These are phyloP conservation scores for Coptodon bakossiorum DNA, from an alignment of 2,113 vertebrate genomes.

Conservation along the genomic window DNA sequence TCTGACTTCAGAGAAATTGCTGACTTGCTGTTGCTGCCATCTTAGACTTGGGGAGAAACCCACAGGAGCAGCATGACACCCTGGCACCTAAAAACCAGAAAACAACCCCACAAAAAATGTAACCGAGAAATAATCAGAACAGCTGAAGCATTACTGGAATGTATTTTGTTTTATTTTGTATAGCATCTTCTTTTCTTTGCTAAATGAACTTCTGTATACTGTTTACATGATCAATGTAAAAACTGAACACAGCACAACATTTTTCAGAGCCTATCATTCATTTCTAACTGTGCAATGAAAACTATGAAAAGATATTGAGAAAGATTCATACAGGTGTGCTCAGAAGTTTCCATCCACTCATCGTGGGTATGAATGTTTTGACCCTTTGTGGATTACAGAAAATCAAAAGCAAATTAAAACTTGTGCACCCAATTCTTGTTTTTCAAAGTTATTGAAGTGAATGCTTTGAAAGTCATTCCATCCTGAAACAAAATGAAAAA, in stretches of 20 bases:
- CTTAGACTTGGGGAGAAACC: slow-evolving; percentile 86
- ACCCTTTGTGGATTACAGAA: rapidly evolving
- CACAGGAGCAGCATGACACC: slow-evolving; percentile 84
- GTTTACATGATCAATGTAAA: not conserved
- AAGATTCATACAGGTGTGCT: not conserved
- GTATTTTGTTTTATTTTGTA: not conserved
- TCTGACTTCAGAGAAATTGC: slow-evolving; percentile 78
- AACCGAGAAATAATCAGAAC: not conserved
- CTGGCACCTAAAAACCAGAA: slow-evolving; percentile 73
- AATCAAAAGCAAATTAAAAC: not conserved
- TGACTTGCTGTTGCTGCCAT: slow-evolving; percentile 92
- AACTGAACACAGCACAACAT: not conserved
- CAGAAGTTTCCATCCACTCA: not conserved
- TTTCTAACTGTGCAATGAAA: not conserved
- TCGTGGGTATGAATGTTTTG: not conserved
- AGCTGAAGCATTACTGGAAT: not conserved
- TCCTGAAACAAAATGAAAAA: not conserved
- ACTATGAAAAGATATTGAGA: not conserved
- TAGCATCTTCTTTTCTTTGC: not conserved
- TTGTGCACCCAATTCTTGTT: not conserved
- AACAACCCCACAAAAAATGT: not conserved
- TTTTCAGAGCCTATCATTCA: not conserved
- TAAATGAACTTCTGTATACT: not conserved
- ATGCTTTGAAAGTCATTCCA: not conserved
- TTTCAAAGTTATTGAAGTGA: not conserved